Evolutionary conservation across 2,113 vertebrate genomes (phyloP), one percentile per base, ranked within the genome.

Genomic region (Corapipo altera): DNA sequence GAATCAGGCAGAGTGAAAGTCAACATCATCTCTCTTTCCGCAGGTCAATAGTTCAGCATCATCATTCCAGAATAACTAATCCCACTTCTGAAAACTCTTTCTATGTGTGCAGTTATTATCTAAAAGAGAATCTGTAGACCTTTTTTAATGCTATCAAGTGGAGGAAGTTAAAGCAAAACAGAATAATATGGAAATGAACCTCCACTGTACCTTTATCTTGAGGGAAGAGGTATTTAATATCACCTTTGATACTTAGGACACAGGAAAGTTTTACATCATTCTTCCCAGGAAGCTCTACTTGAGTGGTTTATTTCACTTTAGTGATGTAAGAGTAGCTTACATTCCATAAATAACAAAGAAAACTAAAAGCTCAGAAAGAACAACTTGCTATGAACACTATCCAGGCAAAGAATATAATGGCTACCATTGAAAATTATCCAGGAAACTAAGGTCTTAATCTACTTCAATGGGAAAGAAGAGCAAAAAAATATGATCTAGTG

Each of bases 41-140:
- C 61, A 78, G 91, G 75, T 88, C 73, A 95, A 94, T 74, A 96
- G 89, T 96, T 97, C 95, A 98, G 49, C 39, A 81, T 94, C 51
- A 78, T 96, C 86, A 93, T 83, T 92, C 67, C 2, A 3, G 88
- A 96, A 85, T 84, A 95, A 51, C 54, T 83, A 57, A 81, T 93
- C 48, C 91, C 8, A 33, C 51, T 92, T 94, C 88, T 88, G 62
- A 93, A 96, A 88, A 46, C 79, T 76, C 67, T 88, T 89, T 95
- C 84, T 86, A 78, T 92, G 73, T 11, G 15, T 79, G 57, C 32
- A 57, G 35, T 91, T 84, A n/a, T 75, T 93, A 96, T 91, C 77
- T 92, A 76, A 92, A 82, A 93, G 85, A 76, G 15, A 58, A 94
- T 90, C 74, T 96, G 51, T 61, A 94, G 67, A 85, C 18, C 57